phyloP scores from a whole-genome alignment of 2,888 invertebrate species.

The Hydraecia micacea region DNA sequence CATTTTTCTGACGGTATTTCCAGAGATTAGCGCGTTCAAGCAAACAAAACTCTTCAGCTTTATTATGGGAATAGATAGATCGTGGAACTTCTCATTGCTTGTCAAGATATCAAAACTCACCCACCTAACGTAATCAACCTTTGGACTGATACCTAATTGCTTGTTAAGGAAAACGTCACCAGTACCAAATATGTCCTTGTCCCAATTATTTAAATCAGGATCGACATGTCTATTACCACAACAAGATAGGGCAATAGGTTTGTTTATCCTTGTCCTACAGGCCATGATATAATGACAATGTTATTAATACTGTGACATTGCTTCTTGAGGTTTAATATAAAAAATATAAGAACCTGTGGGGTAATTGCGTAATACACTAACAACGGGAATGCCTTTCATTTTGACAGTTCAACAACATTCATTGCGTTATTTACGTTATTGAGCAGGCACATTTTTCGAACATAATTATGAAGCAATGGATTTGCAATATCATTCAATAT shows the following conservation, averaged over 20 bases:
- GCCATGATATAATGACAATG: not conserved
- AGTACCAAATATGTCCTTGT: slow-evolving; percentile 42
- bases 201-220: slow-evolving; percentile 59
- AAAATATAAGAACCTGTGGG: not conserved
- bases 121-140: slow-evolving; percentile 1
- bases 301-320: not conserved
- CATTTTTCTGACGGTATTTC: no score
- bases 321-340: not conserved
- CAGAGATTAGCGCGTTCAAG: no score
- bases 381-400: not conserved
- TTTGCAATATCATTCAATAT: not conserved
- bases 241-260: slow-evolving; percentile 38
- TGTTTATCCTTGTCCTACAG: slow-evolving; percentile 48
- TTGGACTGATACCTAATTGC: slow-evolving; percentile 45
- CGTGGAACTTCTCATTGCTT: not conserved
- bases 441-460: not conserved
- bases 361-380: not conserved
- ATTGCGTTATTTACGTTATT: not conserved
- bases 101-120: not conserved
- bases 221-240: slow-evolving; percentile 41
- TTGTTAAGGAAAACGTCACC: slow-evolving; percentile 26
- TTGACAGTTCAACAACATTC: not conserved
- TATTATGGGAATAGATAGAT: not conserved
- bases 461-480: not conserved
- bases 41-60: no score